Conservation (phyloP, 2,113 vertebrate genomes). For the Callospermophilus lateralis region DNA sequence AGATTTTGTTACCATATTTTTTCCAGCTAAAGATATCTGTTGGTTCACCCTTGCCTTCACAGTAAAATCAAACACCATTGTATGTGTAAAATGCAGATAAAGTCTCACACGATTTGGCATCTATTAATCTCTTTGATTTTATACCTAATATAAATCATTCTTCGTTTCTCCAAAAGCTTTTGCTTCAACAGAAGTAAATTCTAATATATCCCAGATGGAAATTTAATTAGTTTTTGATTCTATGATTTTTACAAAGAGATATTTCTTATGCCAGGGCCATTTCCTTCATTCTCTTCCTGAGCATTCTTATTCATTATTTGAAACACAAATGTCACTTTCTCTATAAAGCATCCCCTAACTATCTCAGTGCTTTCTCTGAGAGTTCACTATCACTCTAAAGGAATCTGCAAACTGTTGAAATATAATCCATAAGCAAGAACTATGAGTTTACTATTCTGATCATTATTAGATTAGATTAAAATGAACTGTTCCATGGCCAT, state of each 20-base stretch:
- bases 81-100: not conserved
- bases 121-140: not conserved
- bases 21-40: not conserved
- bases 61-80: not conserved
- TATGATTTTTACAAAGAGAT: not conserved
- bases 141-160: not conserved
- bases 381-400: not conserved
- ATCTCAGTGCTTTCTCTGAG: not conserved
- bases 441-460: not conserved
- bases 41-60: not conserved
- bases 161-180: not conserved
- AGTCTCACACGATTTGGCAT: rapidly evolving
- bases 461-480: not conserved
- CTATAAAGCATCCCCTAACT: not conserved
- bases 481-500: not conserved
- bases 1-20: not conserved
- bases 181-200: not conserved
- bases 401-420: not conserved
- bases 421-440: not conserved
- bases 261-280: not conserved
- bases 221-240: not conserved
- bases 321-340: not conserved
- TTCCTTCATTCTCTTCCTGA: not conserved
- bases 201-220: not conserved
- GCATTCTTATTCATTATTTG: not conserved